Percentiles rank a stretch among this genome's conserved stretches.
These are phyloP conservation scores for Apistogramma diplotaenia DNA, from an alignment of 2,113 vertebrate genomes.

Conservation along the genomic window DNA sequence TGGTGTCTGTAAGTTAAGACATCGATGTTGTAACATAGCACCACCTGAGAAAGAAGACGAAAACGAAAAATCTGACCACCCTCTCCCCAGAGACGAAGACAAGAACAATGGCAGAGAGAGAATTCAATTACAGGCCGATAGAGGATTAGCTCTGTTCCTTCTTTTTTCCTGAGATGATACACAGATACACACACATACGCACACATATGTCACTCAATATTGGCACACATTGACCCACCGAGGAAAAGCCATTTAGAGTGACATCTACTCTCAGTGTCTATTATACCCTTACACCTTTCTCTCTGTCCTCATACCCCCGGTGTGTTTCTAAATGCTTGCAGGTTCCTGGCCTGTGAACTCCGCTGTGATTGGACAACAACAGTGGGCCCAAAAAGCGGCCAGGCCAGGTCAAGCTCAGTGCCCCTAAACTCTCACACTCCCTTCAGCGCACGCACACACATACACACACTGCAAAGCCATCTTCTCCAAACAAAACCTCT, in stretches of 20 bases:
- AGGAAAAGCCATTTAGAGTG: constrained; percentile 98
- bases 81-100: constrained; percentile 59
- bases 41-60: constrained; percentile 11
- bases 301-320: constrained; percentile 64
- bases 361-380: constrained; percentile 68
- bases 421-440: constrained; percentile 25
- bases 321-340: constrained; percentile 84
- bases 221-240: constrained; percentile 93
- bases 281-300: constrained; percentile 49
- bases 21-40: background rate
- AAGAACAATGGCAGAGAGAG: constrained; percentile 59
- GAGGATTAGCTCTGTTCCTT: constrained; percentile 58
- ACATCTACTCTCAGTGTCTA: constrained; percentile 78
- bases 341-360: constrained; percentile 55
- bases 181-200: constrained; percentile 67
- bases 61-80: constrained; percentile 37
- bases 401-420: constrained; percentile 11
- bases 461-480: constrained; percentile 73
- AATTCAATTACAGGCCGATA: constrained; percentile 70
- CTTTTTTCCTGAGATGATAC: constrained; percentile 36
- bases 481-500: constrained; percentile 95
- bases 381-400: constrained; percentile 22
- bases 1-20: background rate
- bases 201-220: constrained; percentile 86
- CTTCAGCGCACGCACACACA: constrained; percentile 9